Evolutionary conservation across 64 coral and sea anemone genomes (phyloP), one percentile per base, ranked within the genome.

Genomic region (Orbicella faveolata): DNA sequence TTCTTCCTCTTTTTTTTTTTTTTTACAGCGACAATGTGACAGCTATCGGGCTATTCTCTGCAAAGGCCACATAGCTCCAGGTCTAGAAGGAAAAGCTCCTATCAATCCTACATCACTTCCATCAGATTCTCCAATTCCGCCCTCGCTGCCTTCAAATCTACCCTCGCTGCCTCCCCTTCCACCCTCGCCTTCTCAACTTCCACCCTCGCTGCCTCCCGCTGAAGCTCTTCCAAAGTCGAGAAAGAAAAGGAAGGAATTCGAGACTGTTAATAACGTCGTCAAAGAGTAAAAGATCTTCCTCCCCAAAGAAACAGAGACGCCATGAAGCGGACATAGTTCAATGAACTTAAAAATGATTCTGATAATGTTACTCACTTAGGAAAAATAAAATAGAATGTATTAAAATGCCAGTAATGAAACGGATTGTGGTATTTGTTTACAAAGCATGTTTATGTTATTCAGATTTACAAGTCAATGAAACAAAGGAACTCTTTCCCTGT

Each of bases 11-110:
- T 48, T 0, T 48, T 48, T 48, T 41, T 48, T 18, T 52, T 78
- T 78, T 51, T 78, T 17, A 21, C 75, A 78, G 75, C 75, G 75
- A 20, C 17, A 78, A 21, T 78, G 75, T 52, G 19, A 52, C 75
- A 78, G 2, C 20, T 78, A 52, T 52, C 37, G 37, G 19, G 6
- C 17, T 78, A 78, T 78, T 78, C 75, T 78, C 39, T 78, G 75
- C 20, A 52, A 78, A 11, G n/a, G n/a, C 25, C 6, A 10, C 4
- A 70, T 33, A 70, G 21, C 25, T 70, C 67, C 21, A 10, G 67
- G 67, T 70, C 21, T 11, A n/a, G 21, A 26, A 11, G 20, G 5
- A 10, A 70, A 70, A 26, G 67, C 9, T 70, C 67, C 67, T 6
- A 16, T 16, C 13, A 30, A 4, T 13, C 25, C 72, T 34, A 33